These are phyloP conservation scores for Drosophila dives DNA, from an alignment of 2,888 invertebrate species.

Conservation along the genomic window DNA sequence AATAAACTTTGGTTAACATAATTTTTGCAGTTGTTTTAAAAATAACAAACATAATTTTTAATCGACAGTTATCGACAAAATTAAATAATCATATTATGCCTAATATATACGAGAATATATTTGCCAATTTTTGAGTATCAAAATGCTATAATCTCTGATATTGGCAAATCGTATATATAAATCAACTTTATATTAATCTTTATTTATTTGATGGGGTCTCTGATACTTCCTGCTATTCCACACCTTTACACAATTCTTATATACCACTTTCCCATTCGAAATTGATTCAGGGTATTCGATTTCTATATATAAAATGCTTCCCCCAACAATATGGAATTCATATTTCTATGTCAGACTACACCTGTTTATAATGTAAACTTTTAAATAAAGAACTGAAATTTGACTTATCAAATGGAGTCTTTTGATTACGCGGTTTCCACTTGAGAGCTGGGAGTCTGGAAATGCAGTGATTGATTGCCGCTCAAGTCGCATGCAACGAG, in stretches of 20 bases:
- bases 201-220: background rate
- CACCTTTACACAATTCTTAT: background rate
- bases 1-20: background rate
- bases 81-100: background rate
- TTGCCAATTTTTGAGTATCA: background rate
- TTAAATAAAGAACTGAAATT: conserved; percentile 1
- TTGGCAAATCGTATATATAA: background rate
- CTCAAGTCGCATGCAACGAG: conserved; percentile 10
- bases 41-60: too few species aligned
- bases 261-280: background rate
- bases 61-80: too few species aligned
- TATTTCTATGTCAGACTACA: background rate
- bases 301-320: background rate
- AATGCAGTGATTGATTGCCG: conserved; percentile 7
- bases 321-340: background rate
- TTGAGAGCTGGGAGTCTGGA: background rate
- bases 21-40: too few species aligned
- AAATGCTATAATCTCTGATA: background rate
- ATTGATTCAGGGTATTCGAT: background rate
- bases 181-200: background rate
- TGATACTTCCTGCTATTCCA: background rate
- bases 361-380: conserved; percentile 1
- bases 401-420: background rate
- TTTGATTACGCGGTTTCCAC: background rate
- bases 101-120: background rate